Base-by-base conservation (phyloP, 2,113 vertebrate genomes). In the Proterorhinus semilunaris region DNA sequence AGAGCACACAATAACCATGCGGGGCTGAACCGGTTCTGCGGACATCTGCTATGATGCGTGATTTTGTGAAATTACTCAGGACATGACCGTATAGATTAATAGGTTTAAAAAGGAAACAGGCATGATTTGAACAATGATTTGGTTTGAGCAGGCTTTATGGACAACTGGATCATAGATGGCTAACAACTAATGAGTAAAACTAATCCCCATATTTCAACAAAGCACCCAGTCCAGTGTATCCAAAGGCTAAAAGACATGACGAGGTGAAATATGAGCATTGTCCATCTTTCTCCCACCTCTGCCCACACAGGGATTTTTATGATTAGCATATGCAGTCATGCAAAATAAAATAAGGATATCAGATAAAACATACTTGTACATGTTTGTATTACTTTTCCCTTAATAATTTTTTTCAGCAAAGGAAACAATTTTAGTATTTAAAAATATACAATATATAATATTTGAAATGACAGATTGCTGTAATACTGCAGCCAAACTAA, bases 71-170 rank as follows among this genome's bases (percentile, higher is more conserved):
- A 73, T 74, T 65, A 81, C 69, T 36, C 51, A 74, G 59, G 83
- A 68, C 58, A 10, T 68, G 62, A 71, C 75, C 73, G 73, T 79
- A 84, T 72, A 75, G 27, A 70, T 76, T 78, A 66, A 85, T 75
- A 53, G 71, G 81, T 71, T 80, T 82, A 68, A 8, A 82, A 80
- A 78, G 72, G 51, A 69, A 72, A 70, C n/a, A 17, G 55, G 46
- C 65, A 64, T 84, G 65, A 80, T 75, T 55, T 55, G 17, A 74
- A 71, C 63, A 70, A 57, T 66, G 61, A 62, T 70, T 85, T 67
- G 68, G 78, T 85, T 82, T 85, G 74, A 81, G 57, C 48, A 65
- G 83, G 91, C 75, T 90, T 80, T 77, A 81, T 77, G 73, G 85
- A 83, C 79, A 90, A 89, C 85, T 85, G 79, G 65, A 87, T 78